Conservation (phyloP, 30 jellyfish, hydroid and myxozoan species). For the Haliclystus octoradiatus region DNA sequence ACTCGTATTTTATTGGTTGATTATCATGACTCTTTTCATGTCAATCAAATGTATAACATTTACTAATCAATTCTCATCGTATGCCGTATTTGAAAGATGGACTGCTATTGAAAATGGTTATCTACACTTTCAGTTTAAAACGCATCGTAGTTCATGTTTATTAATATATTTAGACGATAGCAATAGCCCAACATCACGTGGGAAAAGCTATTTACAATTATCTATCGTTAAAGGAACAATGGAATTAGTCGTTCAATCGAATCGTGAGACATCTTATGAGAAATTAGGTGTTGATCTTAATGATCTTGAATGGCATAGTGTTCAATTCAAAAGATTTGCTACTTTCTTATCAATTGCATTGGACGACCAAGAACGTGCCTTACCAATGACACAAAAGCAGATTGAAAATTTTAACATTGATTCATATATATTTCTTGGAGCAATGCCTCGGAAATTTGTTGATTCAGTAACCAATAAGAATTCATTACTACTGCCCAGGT, state of each 20-base stretch:
- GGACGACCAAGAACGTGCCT: conserved; percentile 10
- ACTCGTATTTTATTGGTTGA: neutral
- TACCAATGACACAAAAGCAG: too few species aligned
- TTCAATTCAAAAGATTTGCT: conserved; percentile 24
- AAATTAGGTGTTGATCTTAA: conserved; percentile 19
- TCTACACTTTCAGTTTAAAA: conserved; percentile 59
- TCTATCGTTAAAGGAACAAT: conserved; percentile 34
- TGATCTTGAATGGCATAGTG: conserved; percentile 59
- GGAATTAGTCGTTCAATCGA: conserved; percentile 15
- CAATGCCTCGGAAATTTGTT: too few species aligned
- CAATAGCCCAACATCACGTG: neutral
- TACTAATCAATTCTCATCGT: conserved; percentile 29
- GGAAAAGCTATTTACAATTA: conserved; percentile 6
- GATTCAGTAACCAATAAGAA: too few species aligned
- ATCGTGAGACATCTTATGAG: conserved; percentile 19
- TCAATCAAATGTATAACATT: conserved; percentile 38
- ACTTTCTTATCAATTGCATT: conserved; percentile 1
- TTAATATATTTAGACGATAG: conserved; percentile 46
- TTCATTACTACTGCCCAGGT: too few species aligned
- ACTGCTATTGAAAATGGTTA: conserved; percentile 33
- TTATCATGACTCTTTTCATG: neutral
- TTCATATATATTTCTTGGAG: too few species aligned
- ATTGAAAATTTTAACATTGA: too few species aligned
- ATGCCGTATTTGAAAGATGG: conserved; percentile 65
- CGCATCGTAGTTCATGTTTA: conserved; percentile 33